These are phyloP conservation scores for Sabatieria punctata DNA, from an alignment of 2,888 invertebrate species.

Conservation along the genomic window DNA sequence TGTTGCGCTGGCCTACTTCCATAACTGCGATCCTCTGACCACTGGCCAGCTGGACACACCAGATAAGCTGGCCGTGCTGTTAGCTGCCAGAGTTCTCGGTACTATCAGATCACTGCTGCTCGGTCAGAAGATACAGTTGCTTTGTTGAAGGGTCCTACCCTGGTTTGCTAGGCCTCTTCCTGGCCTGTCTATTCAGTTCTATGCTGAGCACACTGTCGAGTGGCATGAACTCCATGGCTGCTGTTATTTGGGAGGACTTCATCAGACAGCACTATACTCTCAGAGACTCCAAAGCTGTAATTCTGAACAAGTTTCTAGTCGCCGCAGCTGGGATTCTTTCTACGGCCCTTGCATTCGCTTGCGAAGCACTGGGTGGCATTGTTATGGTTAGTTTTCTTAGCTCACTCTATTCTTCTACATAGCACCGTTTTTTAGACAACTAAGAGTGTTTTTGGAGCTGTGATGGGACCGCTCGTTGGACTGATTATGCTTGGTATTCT, in stretches of 20 bases:
- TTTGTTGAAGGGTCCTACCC: slow-evolving; percentile 7
- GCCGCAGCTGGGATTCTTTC: too few relatives aligned
- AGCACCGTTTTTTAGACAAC: too few relatives aligned
- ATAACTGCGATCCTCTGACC: too few relatives aligned
- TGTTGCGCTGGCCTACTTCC: too few relatives aligned
- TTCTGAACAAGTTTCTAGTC: slow-evolving; percentile 3
- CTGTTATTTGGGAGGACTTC: slow-evolving; percentile 24
- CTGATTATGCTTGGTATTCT: slow-evolving; percentile 72
- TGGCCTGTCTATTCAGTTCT: slow-evolving; percentile 19
- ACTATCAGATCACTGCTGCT: too few relatives aligned
- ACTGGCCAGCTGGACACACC: slow-evolving; percentile 17
- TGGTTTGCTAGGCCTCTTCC: slow-evolving; percentile 21
- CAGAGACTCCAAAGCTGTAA: too few relatives aligned
- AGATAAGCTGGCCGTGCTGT: slow-evolving; percentile 21
- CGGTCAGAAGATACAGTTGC: neutral
- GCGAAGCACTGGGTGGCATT: too few relatives aligned
- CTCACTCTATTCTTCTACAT: too few relatives aligned
- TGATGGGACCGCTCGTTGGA: slow-evolving; percentile 66
- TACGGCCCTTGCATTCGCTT: too few relatives aligned
- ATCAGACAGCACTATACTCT: too few relatives aligned
- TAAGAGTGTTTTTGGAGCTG: too few relatives aligned
- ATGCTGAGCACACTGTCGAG: slow-evolving; percentile 24
- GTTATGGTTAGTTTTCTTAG: too few relatives aligned
- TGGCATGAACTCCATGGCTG: slow-evolving; percentile 22
- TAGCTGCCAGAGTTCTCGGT: slow-evolving; percentile 19